Evolutionary conservation across 2,797 vertebrate species (phyloP).

Genomic region (Phaenicophaeus curvirostris): DNA sequence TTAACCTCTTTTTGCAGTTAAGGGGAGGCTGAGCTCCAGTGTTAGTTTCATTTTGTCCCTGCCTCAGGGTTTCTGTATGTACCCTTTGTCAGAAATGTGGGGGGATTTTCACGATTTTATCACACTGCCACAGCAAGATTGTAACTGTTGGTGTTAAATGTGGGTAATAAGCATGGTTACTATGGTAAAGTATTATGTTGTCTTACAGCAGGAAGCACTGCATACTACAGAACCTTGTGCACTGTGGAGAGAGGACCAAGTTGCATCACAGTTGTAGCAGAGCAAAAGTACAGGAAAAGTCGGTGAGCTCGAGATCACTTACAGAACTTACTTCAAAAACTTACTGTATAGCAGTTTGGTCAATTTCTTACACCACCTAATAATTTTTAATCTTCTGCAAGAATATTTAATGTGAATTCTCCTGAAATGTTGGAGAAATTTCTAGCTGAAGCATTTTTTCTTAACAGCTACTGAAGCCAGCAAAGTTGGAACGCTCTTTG

Average conservation of each 20-base stretch:
- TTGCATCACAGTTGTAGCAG: background rate
- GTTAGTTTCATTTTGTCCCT: background rate
- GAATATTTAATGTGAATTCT: slow-evolving; percentile 3
- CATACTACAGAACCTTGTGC: background rate
- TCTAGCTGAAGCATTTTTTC: background rate
- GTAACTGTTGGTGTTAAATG: background rate
- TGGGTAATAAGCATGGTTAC: background rate
- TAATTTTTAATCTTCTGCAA: background rate
- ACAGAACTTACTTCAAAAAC: background rate
- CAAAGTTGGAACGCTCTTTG: background rate
- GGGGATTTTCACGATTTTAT: background rate
- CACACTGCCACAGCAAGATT: background rate
- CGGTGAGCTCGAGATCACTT: background rate
- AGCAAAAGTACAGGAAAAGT: background rate
- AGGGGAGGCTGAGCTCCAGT: background rate
- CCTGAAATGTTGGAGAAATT: background rate
- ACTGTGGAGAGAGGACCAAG: background rate
- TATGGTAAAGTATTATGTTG: background rate
- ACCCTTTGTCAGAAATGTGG: background rate
- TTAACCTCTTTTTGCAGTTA: background rate
- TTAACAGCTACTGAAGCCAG: background rate
- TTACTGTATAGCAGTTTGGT: background rate
- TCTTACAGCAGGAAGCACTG: background rate
- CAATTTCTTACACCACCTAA: background rate
- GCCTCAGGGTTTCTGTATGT: background rate